These are phyloP conservation scores for Laticauda colubrina DNA, from an alignment of 2,113 vertebrate genomes.

Conservation along the genomic window DNA sequence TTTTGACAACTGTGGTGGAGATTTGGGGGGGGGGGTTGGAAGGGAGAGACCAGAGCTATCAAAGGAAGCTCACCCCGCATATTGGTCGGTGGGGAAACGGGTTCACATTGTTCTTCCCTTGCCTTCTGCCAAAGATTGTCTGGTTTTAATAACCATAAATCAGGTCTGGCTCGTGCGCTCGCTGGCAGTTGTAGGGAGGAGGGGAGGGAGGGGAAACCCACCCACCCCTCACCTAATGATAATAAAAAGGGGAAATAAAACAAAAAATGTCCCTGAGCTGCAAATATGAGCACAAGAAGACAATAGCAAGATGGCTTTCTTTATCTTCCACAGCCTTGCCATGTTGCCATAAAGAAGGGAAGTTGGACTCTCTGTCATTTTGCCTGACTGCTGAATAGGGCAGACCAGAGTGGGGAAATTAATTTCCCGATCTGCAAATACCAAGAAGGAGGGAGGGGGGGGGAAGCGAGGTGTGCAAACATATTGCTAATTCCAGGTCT, in stretches of 20 bases:
- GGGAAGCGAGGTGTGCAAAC: background rate
- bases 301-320: slow-evolving; percentile 34
- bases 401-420: background rate
- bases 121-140: slow-evolving; percentile 11
- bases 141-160: slow-evolving; percentile 36
- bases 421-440: slow-evolving; percentile 18
- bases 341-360: background rate
- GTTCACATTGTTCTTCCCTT: slow-evolving; percentile 15
- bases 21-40: background rate
- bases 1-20: background rate
- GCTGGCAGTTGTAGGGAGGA: background rate
- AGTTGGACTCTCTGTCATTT: background rate
- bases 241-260: background rate
- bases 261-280: background rate
- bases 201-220: too few relatives aligned
- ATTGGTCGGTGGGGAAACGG: background rate
- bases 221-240: background rate
- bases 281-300: slow-evolving; percentile 4
- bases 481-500: slow-evolving; percentile 20
- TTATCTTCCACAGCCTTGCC: background rate
- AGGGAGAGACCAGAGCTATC: background rate
- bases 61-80: background rate
- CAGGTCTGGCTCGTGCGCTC: slow-evolving; percentile 4
- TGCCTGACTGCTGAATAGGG: background rate
- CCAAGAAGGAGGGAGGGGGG: background rate